Percentiles rank a stretch among this genome's conserved stretches.
phyloP scores from a whole-genome alignment of 2,888 invertebrate genomes.

The Microplitis deprimator region DNA sequence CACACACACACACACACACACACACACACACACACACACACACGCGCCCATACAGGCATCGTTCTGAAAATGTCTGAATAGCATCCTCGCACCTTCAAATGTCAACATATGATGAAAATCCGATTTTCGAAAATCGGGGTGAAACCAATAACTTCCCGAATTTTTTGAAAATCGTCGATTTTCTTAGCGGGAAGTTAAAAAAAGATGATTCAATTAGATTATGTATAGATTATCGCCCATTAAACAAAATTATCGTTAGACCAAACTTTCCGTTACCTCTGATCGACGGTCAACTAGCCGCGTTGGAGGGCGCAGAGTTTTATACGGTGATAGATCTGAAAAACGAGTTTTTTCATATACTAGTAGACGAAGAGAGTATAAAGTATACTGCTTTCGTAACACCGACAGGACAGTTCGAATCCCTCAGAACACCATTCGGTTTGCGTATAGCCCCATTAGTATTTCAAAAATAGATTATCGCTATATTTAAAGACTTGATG shows the following conservation, averaged over 20 bases:
- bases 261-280: neutral
- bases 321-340: neutral
- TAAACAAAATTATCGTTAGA: neutral
- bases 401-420: neutral
- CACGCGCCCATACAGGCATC: no score
- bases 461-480: neutral
- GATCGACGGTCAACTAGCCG: neutral
- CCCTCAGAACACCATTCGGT: neutral
- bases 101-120: no score
- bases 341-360: neutral
- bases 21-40: no score
- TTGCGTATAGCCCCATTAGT: neutral
- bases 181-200: no score
- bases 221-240: neutral
- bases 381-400: neutral
- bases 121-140: no score
- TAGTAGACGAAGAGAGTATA: neutral
- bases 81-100: no score
- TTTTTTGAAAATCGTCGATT: no score
- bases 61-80: no score
- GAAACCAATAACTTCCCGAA: no score
- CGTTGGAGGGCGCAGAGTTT: neutral
- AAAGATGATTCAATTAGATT: neutral
- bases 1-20: no score
- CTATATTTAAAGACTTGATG: neutral